Evolutionary conservation across 2,888 invertebrate species (phyloP).

Genomic region (Andricus curvator): DNA sequence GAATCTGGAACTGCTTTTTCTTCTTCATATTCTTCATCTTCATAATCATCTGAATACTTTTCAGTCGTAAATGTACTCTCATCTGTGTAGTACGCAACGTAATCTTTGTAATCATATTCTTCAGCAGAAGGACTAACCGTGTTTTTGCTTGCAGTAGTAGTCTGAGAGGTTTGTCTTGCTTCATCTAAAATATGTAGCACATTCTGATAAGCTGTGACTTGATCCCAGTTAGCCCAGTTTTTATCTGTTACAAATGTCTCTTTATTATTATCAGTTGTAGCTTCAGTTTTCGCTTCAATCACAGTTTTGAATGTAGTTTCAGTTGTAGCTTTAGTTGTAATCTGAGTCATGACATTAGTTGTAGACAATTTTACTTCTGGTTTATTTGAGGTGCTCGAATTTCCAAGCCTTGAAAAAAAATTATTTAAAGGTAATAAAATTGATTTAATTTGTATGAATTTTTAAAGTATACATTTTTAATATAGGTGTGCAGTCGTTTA

Average conservation of each 20-base stretch:
- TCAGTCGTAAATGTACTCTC: neutral
- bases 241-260: neutral
- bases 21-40: slow-evolving; percentile 10
- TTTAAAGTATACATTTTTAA: neutral
- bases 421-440: neutral
- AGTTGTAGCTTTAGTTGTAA: too few relatives aligned
- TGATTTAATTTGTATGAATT: neutral
- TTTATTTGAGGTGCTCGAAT: neutral
- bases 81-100: neutral
- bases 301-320: neutral
- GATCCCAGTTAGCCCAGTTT: neutral
- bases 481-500: too few relatives aligned
- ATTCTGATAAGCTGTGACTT: neutral
- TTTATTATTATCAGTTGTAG: neutral
- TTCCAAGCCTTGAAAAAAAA: neutral
- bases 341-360: neutral
- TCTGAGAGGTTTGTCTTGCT: neutral
- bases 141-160: neutral
- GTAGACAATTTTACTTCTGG: neutral
- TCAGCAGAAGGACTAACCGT: slow-evolving; percentile 6
- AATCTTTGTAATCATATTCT: neutral
- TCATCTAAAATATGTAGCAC: neutral
- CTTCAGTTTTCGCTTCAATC: too few relatives aligned
- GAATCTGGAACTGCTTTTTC: neutral
- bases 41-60: neutral